A percentile compares a stretch with the other conserved stretches of the same genome.
These are phyloP conservation scores for Calycopis cecrops DNA, from an alignment of 1,140 invertebrate species.

Conservation along the genomic window DNA sequence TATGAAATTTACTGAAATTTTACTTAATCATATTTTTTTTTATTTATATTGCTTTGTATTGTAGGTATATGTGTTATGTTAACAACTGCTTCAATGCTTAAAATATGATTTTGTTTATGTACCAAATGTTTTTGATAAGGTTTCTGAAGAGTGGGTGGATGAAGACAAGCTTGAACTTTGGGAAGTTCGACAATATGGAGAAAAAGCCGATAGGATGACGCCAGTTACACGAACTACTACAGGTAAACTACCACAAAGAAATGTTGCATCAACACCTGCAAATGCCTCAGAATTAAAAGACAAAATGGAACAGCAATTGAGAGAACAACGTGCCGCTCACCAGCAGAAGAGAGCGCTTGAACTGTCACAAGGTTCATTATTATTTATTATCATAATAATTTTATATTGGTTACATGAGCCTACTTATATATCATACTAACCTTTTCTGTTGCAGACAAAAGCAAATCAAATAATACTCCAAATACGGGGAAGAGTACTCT, in stretches of 20 bases:
- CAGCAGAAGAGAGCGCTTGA: conserved; percentile 88
- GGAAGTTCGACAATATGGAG: conserved; percentile 97
- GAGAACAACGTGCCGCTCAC: conserved; percentile 89
- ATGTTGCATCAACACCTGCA: conserved; percentile 67
- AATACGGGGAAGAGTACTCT: conserved; percentile 79
- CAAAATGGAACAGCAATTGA: conserved; percentile 92
- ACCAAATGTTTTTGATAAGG: conserved; percentile 44
- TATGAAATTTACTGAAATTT: too few species aligned
- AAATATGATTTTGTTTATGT: too few species aligned
- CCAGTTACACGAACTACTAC: conserved; percentile 85
- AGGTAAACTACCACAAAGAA: conserved; percentile 79
- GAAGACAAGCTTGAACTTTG: conserved; percentile 97
- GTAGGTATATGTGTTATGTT: too few species aligned
- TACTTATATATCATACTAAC: neutral
- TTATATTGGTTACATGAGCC: neutral
- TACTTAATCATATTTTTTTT: too few species aligned
- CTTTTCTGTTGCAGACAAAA: conserved; percentile 48
- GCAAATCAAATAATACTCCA: conserved; percentile 63
- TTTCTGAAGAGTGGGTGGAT: conserved; percentile 95
- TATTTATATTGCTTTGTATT: too few species aligned
- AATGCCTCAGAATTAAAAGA: conserved; percentile 90
- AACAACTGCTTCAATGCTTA: too few species aligned
- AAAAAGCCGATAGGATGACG: conserved; percentile 80
- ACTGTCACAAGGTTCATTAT: conserved; percentile 65
- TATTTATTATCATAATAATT: conserved; percentile 4